Evolutionary conservation across 2,797 vertebrate genomes (phyloP), one percentile per base, ranked within the genome.

Genomic region (Gymnoscopelus braueri): DNA sequence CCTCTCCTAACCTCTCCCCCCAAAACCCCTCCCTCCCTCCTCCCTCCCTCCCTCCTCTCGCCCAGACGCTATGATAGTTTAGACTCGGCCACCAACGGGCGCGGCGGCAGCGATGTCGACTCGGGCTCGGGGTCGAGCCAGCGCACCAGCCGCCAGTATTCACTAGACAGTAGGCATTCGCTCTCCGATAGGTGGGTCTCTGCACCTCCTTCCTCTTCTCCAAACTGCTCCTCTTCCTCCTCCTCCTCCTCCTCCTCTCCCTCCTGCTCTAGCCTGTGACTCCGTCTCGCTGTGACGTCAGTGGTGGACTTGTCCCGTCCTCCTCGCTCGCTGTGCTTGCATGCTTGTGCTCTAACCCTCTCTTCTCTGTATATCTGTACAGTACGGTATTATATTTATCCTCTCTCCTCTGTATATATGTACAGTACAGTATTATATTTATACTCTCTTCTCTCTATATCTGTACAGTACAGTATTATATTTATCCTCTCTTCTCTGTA

Each of bases 1-100:
- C 92, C 91, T 94, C 84, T 95, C 89, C 92, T 78, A 44, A 88
- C 91, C 86, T 92, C 90, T 93, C 72, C 91, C 91, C 90, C 93
- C 91, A 19, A 44, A 44, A 91, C 75, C 85, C 89, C 86, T 65
- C 76, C 89, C 85, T 83, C 61, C 83, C 74, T 79, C 74, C 90
- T 73, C 73, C 65, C 79, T 59, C 81, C 82, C 87, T 89, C 87
- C 76, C 88, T 88, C 91, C 89, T 91, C 90, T 83, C 74, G 93
- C 94, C 35, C 96, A 98, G 97, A 96, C 95, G 91, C 95, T 95
- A 94, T 92, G 95, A 95, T 97, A 98, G 96, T 80, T 93, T 97
- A 95, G 96, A 97, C 86, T 96, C 95, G 79, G 96, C 96, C 93
- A 91, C 96, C 93, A 95, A 95, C 88, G 96, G 95, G 81, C 94